Percentiles rank a stretch among this genome's conserved stretches.
Evolutionary conservation across 2,888 invertebrate genomes (phyloP).

Genomic region (Anoplius nigerrimus): DNA sequence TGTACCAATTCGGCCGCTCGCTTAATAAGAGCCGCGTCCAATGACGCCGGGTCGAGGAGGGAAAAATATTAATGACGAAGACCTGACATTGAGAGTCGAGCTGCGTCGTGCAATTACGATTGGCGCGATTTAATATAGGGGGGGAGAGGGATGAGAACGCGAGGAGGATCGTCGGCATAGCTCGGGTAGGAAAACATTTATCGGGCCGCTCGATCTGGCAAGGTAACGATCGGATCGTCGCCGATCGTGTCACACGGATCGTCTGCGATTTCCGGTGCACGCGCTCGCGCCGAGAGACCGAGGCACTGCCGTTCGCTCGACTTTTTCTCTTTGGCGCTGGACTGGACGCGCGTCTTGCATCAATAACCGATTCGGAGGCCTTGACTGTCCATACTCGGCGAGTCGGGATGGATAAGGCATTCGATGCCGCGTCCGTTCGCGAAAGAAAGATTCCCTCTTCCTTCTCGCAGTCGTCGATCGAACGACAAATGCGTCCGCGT

Average conservation of each 20-base stretch:
- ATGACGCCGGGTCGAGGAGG: no score
- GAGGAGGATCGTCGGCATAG: background rate
- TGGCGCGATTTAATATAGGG: no score
- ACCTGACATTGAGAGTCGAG: no score
- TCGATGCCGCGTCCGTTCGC: constrained; percentile 35
- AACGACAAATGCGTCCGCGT: constrained; percentile 4
- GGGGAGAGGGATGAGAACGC: no score
- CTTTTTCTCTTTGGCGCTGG: constrained; percentile 52
- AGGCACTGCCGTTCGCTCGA: constrained; percentile 23
- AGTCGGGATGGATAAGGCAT: constrained; percentile 33
- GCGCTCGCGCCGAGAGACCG: constrained; percentile 12
- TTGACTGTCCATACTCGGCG: constrained; percentile 36
- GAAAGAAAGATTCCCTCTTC: constrained; percentile 28
- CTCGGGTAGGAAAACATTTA: background rate
- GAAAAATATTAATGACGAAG: no score
- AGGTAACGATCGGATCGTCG: background rate
- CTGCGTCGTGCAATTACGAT: no score
- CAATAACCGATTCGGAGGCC: constrained; percentile 46
- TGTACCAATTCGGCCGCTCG: no score
- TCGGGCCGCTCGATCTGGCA: background rate
- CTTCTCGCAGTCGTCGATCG: background rate
- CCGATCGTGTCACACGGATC: constrained; percentile 43
- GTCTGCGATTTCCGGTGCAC: constrained; percentile 50
- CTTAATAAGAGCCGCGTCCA: no score
- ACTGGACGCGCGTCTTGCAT: constrained; percentile 47